Evolutionary conservation across 2,113 vertebrate species (phyloP), one percentile per base, ranked within the genome.

Genomic region (Etheostoma spectabile): DNA sequence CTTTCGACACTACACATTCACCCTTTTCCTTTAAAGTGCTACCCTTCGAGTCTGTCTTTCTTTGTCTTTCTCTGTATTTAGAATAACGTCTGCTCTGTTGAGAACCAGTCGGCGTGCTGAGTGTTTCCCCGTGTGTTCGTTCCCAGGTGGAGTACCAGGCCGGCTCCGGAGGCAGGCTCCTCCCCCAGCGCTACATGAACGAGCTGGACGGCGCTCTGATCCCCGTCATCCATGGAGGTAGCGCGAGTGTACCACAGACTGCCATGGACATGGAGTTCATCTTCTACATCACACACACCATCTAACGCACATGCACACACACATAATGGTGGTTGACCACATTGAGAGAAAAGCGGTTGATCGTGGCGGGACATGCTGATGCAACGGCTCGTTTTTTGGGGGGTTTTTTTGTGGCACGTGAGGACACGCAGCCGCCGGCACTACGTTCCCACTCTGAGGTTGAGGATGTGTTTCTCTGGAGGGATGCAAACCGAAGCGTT

Each of bases 141-240:
- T 19, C 69, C n/a, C 79, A 99, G 98, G 96, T 99, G 80, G 98
- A 99, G 90, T 99, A 98, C 90, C 96, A 96, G 79, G 97, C 97
- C 0, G 98, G 98, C 53, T 97, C 96, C 8, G 95, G 94, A 61
- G 97, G 97, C 12, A 89, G 69, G 0, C 95, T 95, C 87, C 96
- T 99, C 70, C 97, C 97, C 8, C 97, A 98, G 92, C 94, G 87
- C 74, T 99, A 98, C 83, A 95, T 99, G 93, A 98, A 99, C 14
- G 97, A 97, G 75, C 89, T 99, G 78, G 98, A 99, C 71, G 89
- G 90, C 56, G 95, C 96, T 13, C 93, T 99, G 75, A 96, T 99
- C 77, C 98, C 98, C 35, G 97, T 99, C 87, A 99, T 99, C 85
- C 96, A 97, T 0, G 92, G 96, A 24, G 96, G 96, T 1, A 92